phyloP scores from a whole-genome alignment of 2,888 invertebrate genomes.

The Cabera pusaria region DNA sequence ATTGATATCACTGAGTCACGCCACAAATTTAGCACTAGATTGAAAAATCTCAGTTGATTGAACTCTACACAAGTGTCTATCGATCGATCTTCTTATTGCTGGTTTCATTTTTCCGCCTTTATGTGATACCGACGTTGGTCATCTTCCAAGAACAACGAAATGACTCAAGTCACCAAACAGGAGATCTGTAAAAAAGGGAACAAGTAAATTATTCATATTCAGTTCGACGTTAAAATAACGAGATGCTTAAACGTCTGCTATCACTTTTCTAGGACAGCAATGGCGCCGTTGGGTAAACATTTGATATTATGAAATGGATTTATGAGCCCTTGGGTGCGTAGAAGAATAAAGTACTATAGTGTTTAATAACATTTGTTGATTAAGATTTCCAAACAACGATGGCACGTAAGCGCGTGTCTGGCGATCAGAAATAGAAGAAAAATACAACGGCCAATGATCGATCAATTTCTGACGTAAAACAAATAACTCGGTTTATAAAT shows the following conservation, averaged over 20 bases:
- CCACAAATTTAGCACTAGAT: constrained; percentile 44
- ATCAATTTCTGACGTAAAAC: constrained; percentile 77
- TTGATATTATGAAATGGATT: constrained; percentile 32
- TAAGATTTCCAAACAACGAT: constrained; percentile 30
- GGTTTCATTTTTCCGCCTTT: constrained; percentile 38
- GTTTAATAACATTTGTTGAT: constrained; percentile 27
- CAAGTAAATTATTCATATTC: constrained; percentile 38
- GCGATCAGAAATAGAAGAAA: constrained; percentile 56
- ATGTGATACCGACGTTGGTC: constrained; percentile 54
- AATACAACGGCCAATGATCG: constrained; percentile 65
- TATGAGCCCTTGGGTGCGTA: constrained; percentile 23
- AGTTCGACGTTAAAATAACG: constrained; percentile 37
- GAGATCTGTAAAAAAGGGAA: constrained; percentile 52
- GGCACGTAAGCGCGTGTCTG: constrained; percentile 39
- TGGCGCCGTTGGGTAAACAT: constrained; percentile 44
- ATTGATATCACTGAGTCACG: constrained; percentile 49
- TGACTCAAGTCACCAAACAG: constrained; percentile 27
- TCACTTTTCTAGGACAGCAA: constrained; percentile 33
- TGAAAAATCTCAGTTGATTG: constrained; percentile 44
- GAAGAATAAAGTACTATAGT: constrained; percentile 19
- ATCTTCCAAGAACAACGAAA: constrained; percentile 39
- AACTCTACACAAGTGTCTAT: constrained; percentile 36
- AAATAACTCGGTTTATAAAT: constrained; percentile 69
- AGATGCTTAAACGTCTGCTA: constrained; percentile 36
- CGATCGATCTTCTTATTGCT: constrained; percentile 29